Evolutionary conservation across 64 coral and sea anemone genomes (phyloP), one percentile per base, ranked within the genome.

Genomic region (Cladopsammia gracilis): DNA sequence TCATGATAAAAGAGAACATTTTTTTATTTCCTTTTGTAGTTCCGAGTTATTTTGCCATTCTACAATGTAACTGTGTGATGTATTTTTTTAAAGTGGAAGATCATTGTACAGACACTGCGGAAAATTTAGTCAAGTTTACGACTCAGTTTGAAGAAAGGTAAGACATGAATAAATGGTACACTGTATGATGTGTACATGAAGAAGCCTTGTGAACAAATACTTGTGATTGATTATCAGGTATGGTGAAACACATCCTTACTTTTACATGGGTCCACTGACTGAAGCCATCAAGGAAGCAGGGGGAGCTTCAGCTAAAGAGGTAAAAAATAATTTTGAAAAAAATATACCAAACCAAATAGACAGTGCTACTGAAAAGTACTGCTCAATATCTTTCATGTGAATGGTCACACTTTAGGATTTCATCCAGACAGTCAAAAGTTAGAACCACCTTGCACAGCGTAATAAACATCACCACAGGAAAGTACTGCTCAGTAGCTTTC

Each of bases 141-240:
- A 73, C 91, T 61, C 86, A 91, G 50, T 99, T 99, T 92, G 97
- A 99, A 88, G 97, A 95, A 94, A 99, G 97, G 97, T 94, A 56
- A 85, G 70, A 59, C 45, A 34, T 34, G 0, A 2, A 34, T 34
- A 34, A 34, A 2, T 34, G 34, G 34, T 34, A n/a, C n/a, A n/a
- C n/a, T n/a, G n/a, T n/a, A 34, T 34, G 34, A 34, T 34, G 34
- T 34, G 34, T 34, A 34, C 34, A 34, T 34, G 34, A 34, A 34
- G 34, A 34, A 34, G 34, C 34, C 34, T 34, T 34, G 34, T 34
- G 34, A 34, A 34, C 34, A 34, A 34, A 34, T 34, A n/a, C 20
- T 20, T 75, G 2, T 19, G 44, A 19, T 0, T 75, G 15, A n/a
- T 49, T 34, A 45, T 62, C 43, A 99, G 98, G 56, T 99, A 99